These are phyloP conservation scores for Rhopilema esculentum DNA, from an alignment of 30 jellyfish, hydroid and myxozoan genomes.

Conservation along the genomic window DNA sequence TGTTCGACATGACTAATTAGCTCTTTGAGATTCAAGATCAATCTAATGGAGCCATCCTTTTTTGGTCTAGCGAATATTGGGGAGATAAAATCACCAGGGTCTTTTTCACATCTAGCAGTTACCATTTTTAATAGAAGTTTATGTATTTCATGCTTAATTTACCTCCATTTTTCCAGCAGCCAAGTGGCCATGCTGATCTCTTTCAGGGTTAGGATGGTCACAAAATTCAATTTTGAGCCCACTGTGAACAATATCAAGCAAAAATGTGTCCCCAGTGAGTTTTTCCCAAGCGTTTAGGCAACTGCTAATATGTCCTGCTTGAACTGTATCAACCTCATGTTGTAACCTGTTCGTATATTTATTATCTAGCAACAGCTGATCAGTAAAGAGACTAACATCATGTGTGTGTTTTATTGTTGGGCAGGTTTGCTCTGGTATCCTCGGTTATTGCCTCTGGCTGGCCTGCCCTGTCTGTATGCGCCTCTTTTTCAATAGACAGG, in stretches of 20 bases:
- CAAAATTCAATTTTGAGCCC: slow-evolving; percentile 30
- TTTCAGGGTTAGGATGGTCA: slow-evolving; percentile 13
- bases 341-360: not conserved
- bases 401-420: slow-evolving; percentile 12
- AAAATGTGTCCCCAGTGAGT: slow-evolving; percentile 20
- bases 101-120: slow-evolving; percentile 2
- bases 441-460: slow-evolving; percentile 8
- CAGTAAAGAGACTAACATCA: slow-evolving; percentile 8
- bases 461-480: slow-evolving; percentile 19
- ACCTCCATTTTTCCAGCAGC: slow-evolving; percentile 26
- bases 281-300: slow-evolving; percentile 3
- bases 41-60: slow-evolving; percentile 47
- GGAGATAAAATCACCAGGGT: slow-evolving; percentile 34
- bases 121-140: slow-evolving; percentile 9
- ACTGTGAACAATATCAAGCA: slow-evolving; percentile 26
- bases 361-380: slow-evolving; percentile 1
- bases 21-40: slow-evolving; percentile 46
- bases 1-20: slow-evolving; percentile 26
- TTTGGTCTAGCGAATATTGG: slow-evolving; percentile 49
- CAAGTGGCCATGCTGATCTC: slow-evolving; percentile 8
- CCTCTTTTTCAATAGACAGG: slow-evolving; percentile 33
- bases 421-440: slow-evolving; percentile 25
- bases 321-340: not conserved
- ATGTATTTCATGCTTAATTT: slow-evolving; percentile 10
- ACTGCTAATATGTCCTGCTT: slow-evolving; percentile 15